Evolutionary conservation across 2,113 vertebrate genomes (phyloP).

Genomic region (Panthera leo): DNA sequence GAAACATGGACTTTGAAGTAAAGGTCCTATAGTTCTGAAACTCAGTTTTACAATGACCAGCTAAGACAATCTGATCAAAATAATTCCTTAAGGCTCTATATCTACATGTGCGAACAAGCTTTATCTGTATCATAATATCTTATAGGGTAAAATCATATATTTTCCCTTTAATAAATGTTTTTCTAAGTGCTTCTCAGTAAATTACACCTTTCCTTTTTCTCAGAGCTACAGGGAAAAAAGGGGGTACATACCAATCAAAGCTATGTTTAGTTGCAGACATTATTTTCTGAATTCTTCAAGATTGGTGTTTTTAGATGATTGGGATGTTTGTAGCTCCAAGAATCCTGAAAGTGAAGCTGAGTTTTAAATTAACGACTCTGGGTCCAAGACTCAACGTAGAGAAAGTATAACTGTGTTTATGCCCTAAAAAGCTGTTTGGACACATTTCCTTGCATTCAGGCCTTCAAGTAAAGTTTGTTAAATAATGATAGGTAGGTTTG

Average conservation of each 20-base stretch:
- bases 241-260: background rate
- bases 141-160: background rate
- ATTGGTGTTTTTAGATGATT: background rate
- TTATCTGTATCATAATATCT: background rate
- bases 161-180: background rate
- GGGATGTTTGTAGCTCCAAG: background rate
- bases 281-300: slow-evolving; percentile 9
- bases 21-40: background rate
- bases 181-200: background rate
- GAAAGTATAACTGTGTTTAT: background rate
- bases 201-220: background rate
- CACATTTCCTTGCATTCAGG: background rate
- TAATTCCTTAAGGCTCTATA: background rate
- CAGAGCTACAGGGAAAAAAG: background rate
- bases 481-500: background rate
- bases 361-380: background rate
- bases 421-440: background rate
- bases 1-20: background rate
- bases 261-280: background rate
- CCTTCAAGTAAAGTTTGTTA: background rate
- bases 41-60: background rate
- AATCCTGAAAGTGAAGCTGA: background rate
- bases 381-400: background rate
- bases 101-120: background rate
- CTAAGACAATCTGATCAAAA: background rate